Base-by-base conservation (phyloP, 2,888 invertebrate genomes). In the Allacma fusca region DNA sequence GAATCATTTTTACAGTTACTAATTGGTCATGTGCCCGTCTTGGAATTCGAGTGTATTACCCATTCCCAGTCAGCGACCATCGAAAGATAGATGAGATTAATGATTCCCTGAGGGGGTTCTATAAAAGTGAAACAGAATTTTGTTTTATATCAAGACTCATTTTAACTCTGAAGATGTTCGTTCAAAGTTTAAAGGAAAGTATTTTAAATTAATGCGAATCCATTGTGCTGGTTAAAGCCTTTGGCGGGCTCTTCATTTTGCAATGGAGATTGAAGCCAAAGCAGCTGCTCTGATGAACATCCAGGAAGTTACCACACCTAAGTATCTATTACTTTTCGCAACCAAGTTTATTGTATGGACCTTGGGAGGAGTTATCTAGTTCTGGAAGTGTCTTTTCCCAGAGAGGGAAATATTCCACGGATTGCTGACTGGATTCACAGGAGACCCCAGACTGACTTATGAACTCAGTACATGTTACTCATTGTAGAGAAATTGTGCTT, bases 1-100 rank as follows among this genome's bases (percentile, higher is more conserved):
- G 85, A 95, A 94, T n/a, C 67, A 29, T 29, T n/a, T 67, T 67
- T 5, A 62, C 62, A 26, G n/a, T n/a, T 34, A 29, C 67, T 24
- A n/a, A 16, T 26, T 26, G 67, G 67, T 16, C 67, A 67, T 16
- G 67, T 67, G 28, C 67, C 67, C n/a, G n/a, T 67, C n/a, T 23
- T 67, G n/a, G 67, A 67, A 34, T 26, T 67, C n/a, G 67, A 67
- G 28, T 9, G 67, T 16, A 34, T 67, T 34, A 67, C 28, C n/a
- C 28, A 16, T 34, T 67, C 29, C 23, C 67, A 67, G 26, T 29
- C 67, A 21, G 29, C 67, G 9, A 67, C 67, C 7, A 67, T 67
- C 19, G 28, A 16, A 67, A 23, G n/a, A 29, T 26, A 7, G 67
- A 67, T 26, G 67, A 67, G 23, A 67, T 67, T 67, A 34, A 29